Evolutionary conservation across 2,113 vertebrate genomes (phyloP).

Genomic region (Arizona elegans): DNA sequence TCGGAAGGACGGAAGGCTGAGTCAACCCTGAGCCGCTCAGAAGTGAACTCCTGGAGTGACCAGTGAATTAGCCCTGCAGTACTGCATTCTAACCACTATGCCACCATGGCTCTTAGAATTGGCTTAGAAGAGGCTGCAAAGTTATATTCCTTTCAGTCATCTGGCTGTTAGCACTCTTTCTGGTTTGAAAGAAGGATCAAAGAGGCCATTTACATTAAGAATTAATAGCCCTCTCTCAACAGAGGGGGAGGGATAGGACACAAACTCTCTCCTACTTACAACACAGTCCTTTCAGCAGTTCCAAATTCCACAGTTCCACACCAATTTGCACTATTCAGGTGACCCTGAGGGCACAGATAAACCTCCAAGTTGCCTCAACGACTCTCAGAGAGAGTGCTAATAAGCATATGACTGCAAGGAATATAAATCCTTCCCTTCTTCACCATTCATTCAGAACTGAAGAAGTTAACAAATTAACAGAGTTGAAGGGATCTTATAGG

Average conservation of each 20-base stretch:
- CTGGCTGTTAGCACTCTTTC: too few species aligned
- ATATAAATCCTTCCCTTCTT: neutral
- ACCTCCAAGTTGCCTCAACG: neutral
- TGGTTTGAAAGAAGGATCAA: neutral
- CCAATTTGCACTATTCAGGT: neutral
- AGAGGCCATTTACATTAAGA: neutral
- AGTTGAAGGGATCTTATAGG: too few species aligned
- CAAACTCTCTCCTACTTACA: neutral
- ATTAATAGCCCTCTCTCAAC: neutral
- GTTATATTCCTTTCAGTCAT: too few species aligned
- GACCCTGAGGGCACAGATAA: neutral
- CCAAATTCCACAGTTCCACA: neutral
- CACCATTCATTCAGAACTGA: neutral
- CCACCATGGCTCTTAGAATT: too few species aligned
- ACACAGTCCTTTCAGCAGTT: neutral
- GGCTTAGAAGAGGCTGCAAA: too few species aligned
- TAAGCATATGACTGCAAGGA: neutral
- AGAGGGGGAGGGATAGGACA: neutral
- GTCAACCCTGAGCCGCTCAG: too few species aligned
- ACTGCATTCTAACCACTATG: too few species aligned
- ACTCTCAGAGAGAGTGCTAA: neutral
- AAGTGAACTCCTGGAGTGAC: too few species aligned
- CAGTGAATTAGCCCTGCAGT: too few species aligned
- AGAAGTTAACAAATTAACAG: neutral
- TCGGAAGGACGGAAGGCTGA: too few species aligned